These are phyloP conservation scores for Dallia pectoralis DNA, from an alignment of 2,797 vertebrate genomes.

Conservation along the genomic window DNA sequence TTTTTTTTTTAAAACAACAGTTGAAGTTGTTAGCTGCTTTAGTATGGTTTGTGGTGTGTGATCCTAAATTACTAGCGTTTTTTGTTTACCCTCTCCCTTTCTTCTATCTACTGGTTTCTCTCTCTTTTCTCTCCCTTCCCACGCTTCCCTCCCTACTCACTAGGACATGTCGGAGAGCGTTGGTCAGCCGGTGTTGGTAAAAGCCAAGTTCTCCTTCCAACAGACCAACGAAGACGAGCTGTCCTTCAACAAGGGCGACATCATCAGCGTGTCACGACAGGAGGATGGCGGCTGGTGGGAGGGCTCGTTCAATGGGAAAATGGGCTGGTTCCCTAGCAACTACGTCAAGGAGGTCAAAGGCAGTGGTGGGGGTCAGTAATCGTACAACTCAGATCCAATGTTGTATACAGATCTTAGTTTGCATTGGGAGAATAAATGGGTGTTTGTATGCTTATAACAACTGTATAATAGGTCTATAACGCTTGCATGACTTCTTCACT, in stretches of 20 bases:
- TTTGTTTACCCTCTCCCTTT: neutral
- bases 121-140: neutral
- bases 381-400: neutral
- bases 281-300: slow-evolving; percentile 99
- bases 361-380: slow-evolving; percentile 79
- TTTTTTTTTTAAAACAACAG: too few relatives aligned
- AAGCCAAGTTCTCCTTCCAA: slow-evolving; percentile 95
- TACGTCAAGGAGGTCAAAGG: slow-evolving; percentile 96
- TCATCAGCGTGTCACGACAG: slow-evolving; percentile 92
- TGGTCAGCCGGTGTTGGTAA: slow-evolving; percentile 88
- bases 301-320: slow-evolving; percentile 85
- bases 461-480: neutral
- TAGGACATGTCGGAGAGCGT: slow-evolving; percentile 98
- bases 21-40: neutral
- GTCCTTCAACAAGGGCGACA: slow-evolving; percentile 91
- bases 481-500: neutral
- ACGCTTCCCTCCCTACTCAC: neutral
- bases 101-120: neutral
- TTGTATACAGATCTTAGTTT: neutral
- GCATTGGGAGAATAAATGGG: neutral
- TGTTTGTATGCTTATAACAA: neutral
- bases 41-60: neutral
- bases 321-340: slow-evolving; percentile 99
- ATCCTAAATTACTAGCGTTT: neutral
- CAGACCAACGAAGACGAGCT: slow-evolving; percentile 98